These are phyloP conservation scores for Promerops cafer DNA, from an alignment of 2,113 vertebrate species.

Conservation along the genomic window DNA sequence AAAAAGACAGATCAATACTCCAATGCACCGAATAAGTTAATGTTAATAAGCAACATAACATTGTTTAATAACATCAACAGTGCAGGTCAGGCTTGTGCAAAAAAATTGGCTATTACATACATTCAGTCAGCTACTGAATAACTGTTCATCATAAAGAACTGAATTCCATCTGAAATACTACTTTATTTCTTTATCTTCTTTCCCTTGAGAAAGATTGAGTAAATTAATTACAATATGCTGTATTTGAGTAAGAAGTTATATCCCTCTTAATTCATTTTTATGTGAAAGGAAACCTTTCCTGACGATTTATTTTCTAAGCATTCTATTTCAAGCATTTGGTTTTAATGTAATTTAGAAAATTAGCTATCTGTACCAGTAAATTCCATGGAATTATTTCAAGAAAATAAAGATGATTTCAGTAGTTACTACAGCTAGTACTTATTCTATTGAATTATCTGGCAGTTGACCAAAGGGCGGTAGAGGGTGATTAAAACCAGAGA, in stretches of 20 bases:
- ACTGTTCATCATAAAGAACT: not conserved
- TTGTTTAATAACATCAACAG: not conserved
- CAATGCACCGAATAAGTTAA: not conserved
- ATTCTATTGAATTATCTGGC: not conserved
- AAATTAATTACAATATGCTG: not conserved
- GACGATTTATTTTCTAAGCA: not conserved
- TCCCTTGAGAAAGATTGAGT: not conserved
- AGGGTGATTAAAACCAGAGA: not conserved
- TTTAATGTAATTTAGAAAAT: conserved; percentile 9
- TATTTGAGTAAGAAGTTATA: not conserved
- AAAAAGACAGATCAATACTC: not conserved
- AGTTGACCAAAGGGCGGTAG: not conserved
- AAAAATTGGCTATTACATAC: not conserved
- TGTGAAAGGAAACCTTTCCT: not conserved
- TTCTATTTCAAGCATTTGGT: not conserved
- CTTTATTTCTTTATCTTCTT: not conserved
- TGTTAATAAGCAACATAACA: not conserved
- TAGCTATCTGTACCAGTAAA: not conserved
- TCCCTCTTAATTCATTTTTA: not conserved
- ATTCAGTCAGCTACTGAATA: not conserved
- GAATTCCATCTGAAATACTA: not conserved
- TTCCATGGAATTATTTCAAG: not conserved
- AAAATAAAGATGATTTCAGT: not conserved
- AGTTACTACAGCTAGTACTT: not conserved
- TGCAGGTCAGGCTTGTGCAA: not conserved